Base-by-base conservation (phyloP, 2,113 vertebrate genomes). In the Synodontis membranacea region DNA sequence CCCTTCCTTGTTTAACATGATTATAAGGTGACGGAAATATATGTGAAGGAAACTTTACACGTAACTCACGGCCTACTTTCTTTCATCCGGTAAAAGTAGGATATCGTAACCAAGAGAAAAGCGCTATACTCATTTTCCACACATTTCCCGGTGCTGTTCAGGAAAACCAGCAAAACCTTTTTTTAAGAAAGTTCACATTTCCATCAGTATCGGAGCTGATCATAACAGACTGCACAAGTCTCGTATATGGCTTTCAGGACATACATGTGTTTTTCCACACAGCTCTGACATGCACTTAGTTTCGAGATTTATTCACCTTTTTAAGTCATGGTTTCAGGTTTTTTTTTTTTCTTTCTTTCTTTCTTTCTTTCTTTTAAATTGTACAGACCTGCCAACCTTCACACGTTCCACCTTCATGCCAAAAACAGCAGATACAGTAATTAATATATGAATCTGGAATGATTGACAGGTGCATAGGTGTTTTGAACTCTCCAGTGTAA, bases 131-230 rank as follows among this genome's bases (percentile, higher is more conserved):
- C 28, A n/a, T 31, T 75, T 54, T 79, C 31, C 1, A 42, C 21
- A 42, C 9, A 15, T 14, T 48, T 52, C 54, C 23, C 9, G 78
- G 78, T 80, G 50, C 78, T 58, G 78, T 39, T 56, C 50, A 37
- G 78, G 52, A 58, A 80, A 80, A 80, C 78, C 78, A 80, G 52
- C 78, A 80, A 15, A 42, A 50, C 28, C 23, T 42, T 80, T 42
- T 80, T 80, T 80, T 34, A 12, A 39, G 10, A 28, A 11, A 6
- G 50, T 56, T 34, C 28, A 50, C 46, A 9, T 50, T 44, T 28
- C n/a, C 75, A 28, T 5, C 72, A 4, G 70, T 75, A n/a, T 9
- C 15, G 31, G 75, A 50, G 8, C 75, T 52, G 31, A 56, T 11
- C 23, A 12, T 74, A 76, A 48, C n/a, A 76, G n/a, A 48, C 1